Base-by-base conservation (phyloP, 2,113 vertebrate genomes). In the Microtus pennsylvanicus region DNA sequence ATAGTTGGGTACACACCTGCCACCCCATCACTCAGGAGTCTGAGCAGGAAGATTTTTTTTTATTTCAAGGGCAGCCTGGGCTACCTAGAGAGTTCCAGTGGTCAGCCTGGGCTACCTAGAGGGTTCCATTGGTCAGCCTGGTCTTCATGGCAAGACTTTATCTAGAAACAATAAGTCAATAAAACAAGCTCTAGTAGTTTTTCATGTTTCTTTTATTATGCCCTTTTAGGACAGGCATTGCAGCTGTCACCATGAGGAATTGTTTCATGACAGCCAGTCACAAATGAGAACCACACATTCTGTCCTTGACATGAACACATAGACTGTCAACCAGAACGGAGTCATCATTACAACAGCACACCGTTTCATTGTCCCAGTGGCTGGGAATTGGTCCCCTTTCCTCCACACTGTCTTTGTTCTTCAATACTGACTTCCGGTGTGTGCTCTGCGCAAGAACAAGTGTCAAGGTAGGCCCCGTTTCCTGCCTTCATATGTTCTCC, bases 271-370 rank as follows among this genome's bases (percentile, higher is more conserved):
- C 35, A 87, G 94, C 95, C 85, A 93, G 94, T 96, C 78, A 92
- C 87, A 97, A 96, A 82, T 45, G 89, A 95, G 78, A 82, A 13
- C 52, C 97, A 98, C 93, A 98, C 91, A 94, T 98, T 97, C 98
- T 81, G 21, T 98, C 98, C 47, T 98, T 99, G 97, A 98, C 86
- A 69, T 98, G 98, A 99, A 97, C 97, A 88, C n/a, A 95, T 97
- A 98, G 89, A 94, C 95, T 91, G 82, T 94, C 26, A 96, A 47
- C 76, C 91, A 89, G 91, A 74, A 78, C 92, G 95, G 65, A 72
- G 78, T 47, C 28, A 45, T 75, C 61, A 58, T 58, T n/a, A 38
- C 33, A 86, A 85, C 76, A 17, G 55, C 86, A 3, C 28, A 26
- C 63, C 5, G 21, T 96, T 89, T 30, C 77, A 83, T 10, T 45